Percentiles rank a stretch among this genome's conserved stretches.
Conservation (phyloP, 2,888 invertebrate genomes). For the Tenthredo livida region DNA sequence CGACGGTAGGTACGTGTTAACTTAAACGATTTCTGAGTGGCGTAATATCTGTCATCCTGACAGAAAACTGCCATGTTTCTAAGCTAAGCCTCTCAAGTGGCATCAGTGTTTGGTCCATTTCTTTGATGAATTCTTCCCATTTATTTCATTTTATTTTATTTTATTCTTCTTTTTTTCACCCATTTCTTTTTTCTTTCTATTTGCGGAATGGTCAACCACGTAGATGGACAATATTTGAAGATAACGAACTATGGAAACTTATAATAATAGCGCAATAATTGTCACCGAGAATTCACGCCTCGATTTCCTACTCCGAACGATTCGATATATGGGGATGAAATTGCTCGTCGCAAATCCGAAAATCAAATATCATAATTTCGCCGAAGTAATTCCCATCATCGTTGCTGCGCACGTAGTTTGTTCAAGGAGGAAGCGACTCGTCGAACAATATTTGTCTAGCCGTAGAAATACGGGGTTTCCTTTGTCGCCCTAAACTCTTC, state of each 20-base stretch:
- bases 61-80: slow-evolving; percentile 26
- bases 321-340: neutral
- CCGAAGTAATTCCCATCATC: slow-evolving; percentile 27
- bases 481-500: slow-evolving; percentile 59
- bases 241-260: neutral
- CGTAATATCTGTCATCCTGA: slow-evolving; percentile 34
- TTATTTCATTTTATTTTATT: neutral
- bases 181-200: neutral
- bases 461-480: slow-evolving; percentile 59
- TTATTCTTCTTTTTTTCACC: neutral
- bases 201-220: neutral
- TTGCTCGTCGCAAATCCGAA: slow-evolving; percentile 13
- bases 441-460: slow-evolving; percentile 70
- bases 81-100: slow-evolving; percentile 36
- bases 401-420: neutral
- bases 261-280: neutral
- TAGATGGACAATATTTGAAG: neutral
- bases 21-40: slow-evolving; percentile 39
- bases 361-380: slow-evolving; percentile 1
- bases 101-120: slow-evolving; percentile 17
- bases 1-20: slow-evolving; percentile 8
- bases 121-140: slow-evolving; percentile 12
- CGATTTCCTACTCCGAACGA: neutral
- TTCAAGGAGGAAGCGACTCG: slow-evolving; percentile 52
- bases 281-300: neutral